Evolutionary conservation across 2,113 vertebrate genomes (phyloP).

Genomic region (Penelope pileata): DNA sequence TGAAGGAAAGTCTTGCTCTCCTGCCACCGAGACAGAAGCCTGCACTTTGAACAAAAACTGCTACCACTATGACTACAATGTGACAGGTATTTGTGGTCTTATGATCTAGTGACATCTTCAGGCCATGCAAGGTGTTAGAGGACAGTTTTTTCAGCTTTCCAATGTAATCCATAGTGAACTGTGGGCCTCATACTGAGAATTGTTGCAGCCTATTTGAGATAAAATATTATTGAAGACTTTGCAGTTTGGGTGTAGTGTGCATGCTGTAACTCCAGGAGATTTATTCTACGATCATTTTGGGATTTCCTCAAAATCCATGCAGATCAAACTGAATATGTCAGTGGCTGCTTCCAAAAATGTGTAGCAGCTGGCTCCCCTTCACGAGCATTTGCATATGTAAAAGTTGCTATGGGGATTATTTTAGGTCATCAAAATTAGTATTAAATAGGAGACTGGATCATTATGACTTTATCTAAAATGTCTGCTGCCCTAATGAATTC

Average conservation of each 20-base stretch:
- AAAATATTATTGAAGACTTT: not conserved
- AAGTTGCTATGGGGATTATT: not conserved
- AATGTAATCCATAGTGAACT: not conserved
- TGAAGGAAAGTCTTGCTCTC: slow-evolving; percentile 85
- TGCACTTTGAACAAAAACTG: slow-evolving; percentile 95
- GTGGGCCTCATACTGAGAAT: not conserved
- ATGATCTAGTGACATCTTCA: not conserved
- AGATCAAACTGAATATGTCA: not conserved
- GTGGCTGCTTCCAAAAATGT: not conserved
- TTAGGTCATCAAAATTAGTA: not conserved
- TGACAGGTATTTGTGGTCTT: slow-evolving; percentile 84
- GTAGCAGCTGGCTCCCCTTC: not conserved
- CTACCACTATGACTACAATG: slow-evolving; percentile 96
- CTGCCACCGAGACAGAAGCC: slow-evolving; percentile 81
- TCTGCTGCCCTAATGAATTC: not conserved
- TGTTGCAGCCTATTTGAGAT: not conserved
- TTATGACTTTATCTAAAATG: not conserved
- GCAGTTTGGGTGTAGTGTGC: not conserved
- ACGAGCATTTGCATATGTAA: fast-evolving
- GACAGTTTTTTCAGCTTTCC: not conserved
- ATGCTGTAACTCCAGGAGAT: not conserved
- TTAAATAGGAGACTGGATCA: not conserved
- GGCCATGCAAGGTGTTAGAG: not conserved
- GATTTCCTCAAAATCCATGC: not conserved
- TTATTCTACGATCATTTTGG: not conserved